A percentile compares a stretch with the other conserved stretches of the same genome.
Evolutionary conservation across 1,140 invertebrate species (phyloP).

Genomic region (Pseudomyrmex concolor): DNA sequence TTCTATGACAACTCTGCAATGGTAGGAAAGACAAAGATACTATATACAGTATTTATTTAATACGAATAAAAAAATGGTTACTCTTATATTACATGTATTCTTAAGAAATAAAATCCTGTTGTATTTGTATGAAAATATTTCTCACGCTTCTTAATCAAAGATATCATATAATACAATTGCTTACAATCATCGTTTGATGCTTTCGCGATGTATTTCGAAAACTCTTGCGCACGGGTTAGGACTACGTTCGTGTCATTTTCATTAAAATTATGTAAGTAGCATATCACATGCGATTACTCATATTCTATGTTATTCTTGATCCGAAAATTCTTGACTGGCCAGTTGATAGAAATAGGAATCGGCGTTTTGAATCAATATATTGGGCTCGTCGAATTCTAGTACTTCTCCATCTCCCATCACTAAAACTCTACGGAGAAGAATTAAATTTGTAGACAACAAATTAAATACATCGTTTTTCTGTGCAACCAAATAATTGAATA

Average conservation of each 20-base stretch:
- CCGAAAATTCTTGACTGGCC: conserved; percentile 85
- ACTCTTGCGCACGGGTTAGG: conserved; percentile 9
- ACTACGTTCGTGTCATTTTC: not conserved
- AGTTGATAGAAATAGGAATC: conserved; percentile 91
- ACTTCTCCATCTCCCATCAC: conserved; percentile 93
- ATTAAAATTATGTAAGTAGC: not conserved
- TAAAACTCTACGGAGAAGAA: conserved; percentile 86
- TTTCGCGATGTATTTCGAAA: not conserved
- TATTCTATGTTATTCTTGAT: conserved; percentile 71
- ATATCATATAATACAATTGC: not conserved
- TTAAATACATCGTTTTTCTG: conserved; percentile 6
- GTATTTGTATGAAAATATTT: conserved; percentile 62
- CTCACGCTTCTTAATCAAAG: not conserved
- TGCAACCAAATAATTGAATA: not conserved
- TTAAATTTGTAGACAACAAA: not conserved
- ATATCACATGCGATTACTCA: not conserved
- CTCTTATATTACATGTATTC: not conserved
- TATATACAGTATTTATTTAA: not conserved
- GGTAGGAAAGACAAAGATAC: too few relatives aligned
- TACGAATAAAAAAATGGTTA: conserved; percentile 3
- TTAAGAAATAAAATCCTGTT: conserved; percentile 31
- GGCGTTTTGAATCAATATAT: conserved; percentile 88
- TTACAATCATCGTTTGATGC: not conserved
- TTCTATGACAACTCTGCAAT: too few relatives aligned
- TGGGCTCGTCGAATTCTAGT: conserved; percentile 92